Base-by-base conservation (phyloP, 2,797 vertebrate species). In the Microctenopoma steveboyesi region DNA sequence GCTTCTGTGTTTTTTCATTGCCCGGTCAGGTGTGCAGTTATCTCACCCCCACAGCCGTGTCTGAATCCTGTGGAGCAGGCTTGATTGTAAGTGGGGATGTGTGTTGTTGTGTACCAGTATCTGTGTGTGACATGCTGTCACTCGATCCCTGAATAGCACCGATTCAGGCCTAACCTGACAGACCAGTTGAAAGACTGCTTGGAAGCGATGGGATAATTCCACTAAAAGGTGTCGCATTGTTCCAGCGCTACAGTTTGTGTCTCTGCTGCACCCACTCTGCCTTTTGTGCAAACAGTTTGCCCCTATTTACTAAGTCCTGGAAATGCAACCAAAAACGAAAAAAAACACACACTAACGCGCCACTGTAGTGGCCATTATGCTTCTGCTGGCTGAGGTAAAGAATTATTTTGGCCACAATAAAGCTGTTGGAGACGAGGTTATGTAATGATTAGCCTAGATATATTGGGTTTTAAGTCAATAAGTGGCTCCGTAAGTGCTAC, bases 91-190 rank as follows among this genome's bases (percentile, higher is more conserved):
- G 78, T 72, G 64, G 65, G 56, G 61, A 53, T 58, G 65, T 73
- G 64, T 85, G 84, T 83, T 63, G 71, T 45, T 74, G 53, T 83
- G 52, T 64, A 46, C 56, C 56, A 40, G 75, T 84, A 71, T 87
- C 59, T 84, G 73, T 83, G 64, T 86, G 66, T 82, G 86, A 83
- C 78, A 63, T 61, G 82, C 86, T 80, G 84, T 90, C 81, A 89
- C 83, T 88, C 70, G 86, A 92, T 88, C 84, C 87, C 67, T 88
- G 88, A 87, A 83, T 87, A 80, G 84, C 77, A 62, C 72, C 28
- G 43, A 79, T 88, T 91, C 93, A 92, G 88, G 93, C 80, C 86
- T 75, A 93, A 94, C 94, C 91, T 91, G 94, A 90, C 58, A 4
- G 81, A 94, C 94, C 88, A 90, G 94, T 94, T 93, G 50, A 66